Evolutionary conservation across 1,140 invertebrate species (phyloP), one percentile per base, ranked within the genome.

Genomic region (Steinernema khuongi): DNA sequence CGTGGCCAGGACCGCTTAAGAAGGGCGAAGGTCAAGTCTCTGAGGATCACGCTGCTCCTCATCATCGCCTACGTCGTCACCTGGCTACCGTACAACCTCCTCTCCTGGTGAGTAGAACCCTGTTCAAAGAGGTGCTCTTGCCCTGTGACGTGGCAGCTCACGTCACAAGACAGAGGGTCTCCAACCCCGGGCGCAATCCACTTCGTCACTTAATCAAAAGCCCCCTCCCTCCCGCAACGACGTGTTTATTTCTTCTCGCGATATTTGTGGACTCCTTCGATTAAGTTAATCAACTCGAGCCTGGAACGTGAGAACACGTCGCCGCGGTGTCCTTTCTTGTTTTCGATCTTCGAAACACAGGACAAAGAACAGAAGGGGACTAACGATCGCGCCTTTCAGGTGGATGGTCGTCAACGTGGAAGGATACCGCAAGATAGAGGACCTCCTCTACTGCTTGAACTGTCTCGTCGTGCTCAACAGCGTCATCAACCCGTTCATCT

Each of bases 401-500:
- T 74, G 72, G 72, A 30, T 43, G 1, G 28, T 74, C 14, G 19
- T 74, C 28, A 68, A 28, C 28, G 50, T 75, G 43, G 75, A 77
- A 32, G 68, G 74, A 32, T 77, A 77, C 50, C 11, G 28, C n/a
- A 41, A 19, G 18, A 73, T 74, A 31, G 31, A 78, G 19, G 76
- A 77, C 70, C 50, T 30, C 14, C 74, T 44, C 30, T 77, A 77
- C 36, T 33, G 66, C 43, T 50, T 78, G 11, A 69, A 73, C 26
- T 77, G 50, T 30, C 60, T 78, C 31, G 75, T 78, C 19, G 75
- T 78, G 26, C 67, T 78, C 0, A 78, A 78, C 33, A 77, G 75
- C 67, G 75, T 78, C 32, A 78, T 78, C 30, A 78, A 78, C 68
- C 77, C 77, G 1, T 73, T 78, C 22, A 78, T 78, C 28, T 78